Conservation (phyloP, 2,888 invertebrate species). For the Dorcus parallelipipedus region DNA sequence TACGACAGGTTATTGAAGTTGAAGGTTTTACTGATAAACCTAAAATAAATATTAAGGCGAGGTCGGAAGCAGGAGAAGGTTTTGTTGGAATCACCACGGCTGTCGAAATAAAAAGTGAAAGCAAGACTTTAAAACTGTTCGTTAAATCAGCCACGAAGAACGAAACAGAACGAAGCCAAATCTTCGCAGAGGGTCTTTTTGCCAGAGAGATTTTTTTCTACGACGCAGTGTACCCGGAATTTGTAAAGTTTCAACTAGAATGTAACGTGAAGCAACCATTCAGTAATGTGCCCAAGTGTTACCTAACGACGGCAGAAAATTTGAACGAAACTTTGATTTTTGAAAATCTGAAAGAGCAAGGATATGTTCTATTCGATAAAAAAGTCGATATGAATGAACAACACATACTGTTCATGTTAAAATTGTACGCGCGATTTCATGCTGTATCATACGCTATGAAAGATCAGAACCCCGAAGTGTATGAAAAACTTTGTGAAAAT, state of each 20-base stretch:
- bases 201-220: conserved; percentile 5
- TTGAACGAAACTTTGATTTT: conserved; percentile 18
- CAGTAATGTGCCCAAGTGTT: conserved; percentile 1
- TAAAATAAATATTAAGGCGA: not conserved
- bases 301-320: not conserved
- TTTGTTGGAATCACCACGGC: conserved; percentile 14
- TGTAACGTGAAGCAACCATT: not conserved
- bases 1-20: too few species aligned
- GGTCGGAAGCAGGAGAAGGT: conserved; percentile 20
- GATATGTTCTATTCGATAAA: conserved; percentile 41
- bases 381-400: conserved; percentile 43
- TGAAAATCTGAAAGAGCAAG: conserved; percentile 41
- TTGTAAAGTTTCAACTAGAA: not conserved
- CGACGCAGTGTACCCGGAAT: conserved; percentile 1
- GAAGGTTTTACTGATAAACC: not conserved
- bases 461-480: conserved; percentile 53
- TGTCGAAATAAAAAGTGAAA: conserved; percentile 8
- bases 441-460: conserved; percentile 58
- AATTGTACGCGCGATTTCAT: conserved; percentile 51
- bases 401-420: conserved; percentile 39
- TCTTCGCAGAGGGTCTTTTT: not conserved
- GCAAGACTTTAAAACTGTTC: conserved; percentile 17
- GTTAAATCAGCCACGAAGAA: conserved; percentile 13
- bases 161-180: too few species aligned
- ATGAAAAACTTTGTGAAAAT: conserved; percentile 35